Conservation (phyloP, 2,888 invertebrate genomes). For the Drosophila helvetica region DNA sequence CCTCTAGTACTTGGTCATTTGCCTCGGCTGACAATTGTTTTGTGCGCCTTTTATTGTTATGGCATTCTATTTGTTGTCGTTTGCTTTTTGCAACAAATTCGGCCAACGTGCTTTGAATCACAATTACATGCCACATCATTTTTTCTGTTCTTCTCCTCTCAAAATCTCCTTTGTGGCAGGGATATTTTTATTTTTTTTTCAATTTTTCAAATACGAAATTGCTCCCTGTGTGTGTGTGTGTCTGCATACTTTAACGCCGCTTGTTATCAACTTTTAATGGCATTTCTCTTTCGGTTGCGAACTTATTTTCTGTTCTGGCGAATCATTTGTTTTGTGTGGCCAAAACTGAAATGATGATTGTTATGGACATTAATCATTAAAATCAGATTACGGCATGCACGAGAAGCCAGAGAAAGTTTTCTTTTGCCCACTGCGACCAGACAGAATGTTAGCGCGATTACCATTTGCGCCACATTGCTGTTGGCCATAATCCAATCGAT, state of each 20-base stretch:
- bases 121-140: constrained; percentile 60
- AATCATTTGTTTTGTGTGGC: constrained; percentile 37
- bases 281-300: constrained; percentile 46
- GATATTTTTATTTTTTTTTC: constrained; percentile 35
- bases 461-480: constrained; percentile 1
- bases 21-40: constrained; percentile 70
- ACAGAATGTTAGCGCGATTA: constrained; percentile 4
- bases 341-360: constrained; percentile 58
- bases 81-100: constrained; percentile 73
- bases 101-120: constrained; percentile 73
- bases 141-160: constrained; percentile 22
- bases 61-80: constrained; percentile 64
- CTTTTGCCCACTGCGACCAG: constrained; percentile 9
- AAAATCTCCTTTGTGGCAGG: constrained; percentile 33
- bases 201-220: constrained; percentile 15
- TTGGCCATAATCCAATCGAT: constrained; percentile 1
- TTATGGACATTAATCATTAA: constrained; percentile 57
- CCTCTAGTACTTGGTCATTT: constrained; percentile 55
- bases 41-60: constrained; percentile 70
- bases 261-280: constrained; percentile 74
- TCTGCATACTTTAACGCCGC: constrained; percentile 63
- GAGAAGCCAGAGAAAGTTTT: constrained; percentile 10
- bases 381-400: constrained; percentile 43
- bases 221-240: constrained; percentile 30
- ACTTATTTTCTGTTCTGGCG: constrained; percentile 22